phyloP scores from a whole-genome alignment of 2,888 invertebrate genomes.

The Ptilodon capucinus region DNA sequence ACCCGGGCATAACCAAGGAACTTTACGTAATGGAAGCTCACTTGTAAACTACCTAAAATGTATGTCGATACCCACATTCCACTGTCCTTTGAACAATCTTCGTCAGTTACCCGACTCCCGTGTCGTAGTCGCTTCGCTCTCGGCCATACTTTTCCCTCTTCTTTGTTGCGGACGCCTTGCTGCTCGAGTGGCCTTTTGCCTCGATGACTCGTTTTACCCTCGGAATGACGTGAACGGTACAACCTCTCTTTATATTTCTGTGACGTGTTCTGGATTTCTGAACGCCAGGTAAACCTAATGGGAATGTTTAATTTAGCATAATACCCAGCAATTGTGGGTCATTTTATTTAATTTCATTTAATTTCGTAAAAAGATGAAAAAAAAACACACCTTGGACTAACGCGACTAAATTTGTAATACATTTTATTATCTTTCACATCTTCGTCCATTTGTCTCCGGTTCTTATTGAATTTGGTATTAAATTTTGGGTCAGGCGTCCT shows the following conservation, averaged over 20 bases:
- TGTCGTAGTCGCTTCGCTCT: not conserved
- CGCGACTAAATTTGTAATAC: not conserved
- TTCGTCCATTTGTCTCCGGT: not conserved
- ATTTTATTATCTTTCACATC: not conserved
- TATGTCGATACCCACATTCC: too few species aligned
- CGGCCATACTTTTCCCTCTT: not conserved
- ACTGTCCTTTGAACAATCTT: not conserved
- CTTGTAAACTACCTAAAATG: too few species aligned
- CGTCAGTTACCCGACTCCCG: not conserved
- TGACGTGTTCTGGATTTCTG: not conserved
- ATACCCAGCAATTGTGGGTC: too few species aligned
- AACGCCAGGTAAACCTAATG: not conserved
- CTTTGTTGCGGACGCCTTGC: not conserved
- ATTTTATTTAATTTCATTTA: too few species aligned
- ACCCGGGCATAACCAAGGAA: too few species aligned
- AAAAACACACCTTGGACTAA: not conserved
- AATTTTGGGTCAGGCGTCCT: constrained; percentile 26
- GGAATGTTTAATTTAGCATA: not conserved
- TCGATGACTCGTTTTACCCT: not conserved
- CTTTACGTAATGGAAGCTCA: too few species aligned
- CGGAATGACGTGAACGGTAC: not conserved
- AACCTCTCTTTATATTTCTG: not conserved
- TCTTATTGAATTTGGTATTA: constrained; percentile 1
- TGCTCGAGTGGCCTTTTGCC: not conserved
- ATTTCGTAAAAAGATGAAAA: not conserved